A percentile compares a stretch with the other conserved stretches of the same genome.
Evolutionary conservation across 2,113 vertebrate species (phyloP).

Genomic region (Gallinago undulata): DNA sequence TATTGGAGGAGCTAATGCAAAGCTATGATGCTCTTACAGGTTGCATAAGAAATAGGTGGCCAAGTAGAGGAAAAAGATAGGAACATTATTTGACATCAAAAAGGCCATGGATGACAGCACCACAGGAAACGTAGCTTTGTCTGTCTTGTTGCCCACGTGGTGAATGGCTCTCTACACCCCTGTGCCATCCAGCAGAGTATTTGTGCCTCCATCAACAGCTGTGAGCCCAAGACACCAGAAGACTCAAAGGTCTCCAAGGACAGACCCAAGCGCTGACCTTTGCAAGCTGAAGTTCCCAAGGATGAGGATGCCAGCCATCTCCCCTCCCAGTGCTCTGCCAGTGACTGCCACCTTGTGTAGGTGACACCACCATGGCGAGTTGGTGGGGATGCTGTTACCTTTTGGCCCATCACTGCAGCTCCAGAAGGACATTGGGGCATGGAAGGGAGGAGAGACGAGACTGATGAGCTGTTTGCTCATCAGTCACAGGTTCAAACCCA

Average conservation of each 20-base stretch:
- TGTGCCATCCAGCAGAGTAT: neutral
- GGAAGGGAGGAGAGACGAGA: neutral
- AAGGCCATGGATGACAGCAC: neutral
- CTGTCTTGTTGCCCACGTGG: neutral
- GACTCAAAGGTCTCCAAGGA: neutral
- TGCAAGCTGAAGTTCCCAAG: neutral
- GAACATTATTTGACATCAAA: neutral
- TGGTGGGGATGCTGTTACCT: neutral
- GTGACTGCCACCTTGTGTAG: neutral
- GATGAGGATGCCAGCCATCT: neutral
- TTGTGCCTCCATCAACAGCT: neutral
- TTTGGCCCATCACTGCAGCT: neutral
- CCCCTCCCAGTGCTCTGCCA: rapidly evolving
- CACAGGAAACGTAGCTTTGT: neutral
- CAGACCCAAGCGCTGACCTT: neutral
- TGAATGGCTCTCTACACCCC: neutral
- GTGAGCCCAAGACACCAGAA: neutral
- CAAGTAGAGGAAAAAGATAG: neutral
- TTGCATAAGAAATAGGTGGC: neutral
- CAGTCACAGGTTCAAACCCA: neutral
- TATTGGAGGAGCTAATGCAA: neutral
- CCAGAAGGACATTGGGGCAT: neutral
- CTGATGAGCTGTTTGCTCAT: neutral
- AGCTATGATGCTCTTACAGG: neutral
- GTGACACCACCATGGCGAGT: neutral